phyloP scores from a whole-genome alignment of 2,113 vertebrate genomes.

The Marmota flaviventris region DNA sequence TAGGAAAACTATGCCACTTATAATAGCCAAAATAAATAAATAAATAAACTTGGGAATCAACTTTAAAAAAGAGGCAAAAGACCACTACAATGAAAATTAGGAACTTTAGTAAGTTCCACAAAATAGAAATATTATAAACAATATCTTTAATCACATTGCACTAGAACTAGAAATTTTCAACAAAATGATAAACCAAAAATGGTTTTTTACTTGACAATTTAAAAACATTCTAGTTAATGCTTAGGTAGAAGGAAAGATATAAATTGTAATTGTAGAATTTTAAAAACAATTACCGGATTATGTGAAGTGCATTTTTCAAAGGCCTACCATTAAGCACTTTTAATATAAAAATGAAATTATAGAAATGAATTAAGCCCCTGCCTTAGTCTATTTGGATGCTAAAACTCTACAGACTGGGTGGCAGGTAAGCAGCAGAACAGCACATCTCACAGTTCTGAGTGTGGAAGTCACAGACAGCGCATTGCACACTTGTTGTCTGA shows the following conservation, averaged over 20 bases:
- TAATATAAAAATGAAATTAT: neutral
- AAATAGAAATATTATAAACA: neutral
- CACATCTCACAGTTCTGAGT: neutral
- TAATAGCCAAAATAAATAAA: too few relatives aligned
- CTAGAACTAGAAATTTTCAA: neutral
- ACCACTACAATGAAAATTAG: neutral
- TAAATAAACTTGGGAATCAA: too few relatives aligned
- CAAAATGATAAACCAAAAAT: neutral
- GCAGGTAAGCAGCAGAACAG: too few relatives aligned
- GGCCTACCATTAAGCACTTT: neutral
- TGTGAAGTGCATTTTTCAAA: neutral
- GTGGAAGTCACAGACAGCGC: too few relatives aligned
- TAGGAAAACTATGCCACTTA: too few relatives aligned
- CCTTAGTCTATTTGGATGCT: neutral
- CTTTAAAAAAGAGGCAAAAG: too few relatives aligned
- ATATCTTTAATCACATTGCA: neutral
- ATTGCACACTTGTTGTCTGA: neutral
- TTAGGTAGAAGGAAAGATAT: neutral
- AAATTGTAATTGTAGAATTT: neutral
- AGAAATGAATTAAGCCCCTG: neutral
- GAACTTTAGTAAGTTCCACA: neutral
- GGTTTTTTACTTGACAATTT: neutral
- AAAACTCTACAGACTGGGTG: neutral
- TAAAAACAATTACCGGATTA: neutral
- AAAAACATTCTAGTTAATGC: neutral